Evolutionary conservation across 2,888 invertebrate species (phyloP).

Genomic region (Xestia c-nigrum): DNA sequence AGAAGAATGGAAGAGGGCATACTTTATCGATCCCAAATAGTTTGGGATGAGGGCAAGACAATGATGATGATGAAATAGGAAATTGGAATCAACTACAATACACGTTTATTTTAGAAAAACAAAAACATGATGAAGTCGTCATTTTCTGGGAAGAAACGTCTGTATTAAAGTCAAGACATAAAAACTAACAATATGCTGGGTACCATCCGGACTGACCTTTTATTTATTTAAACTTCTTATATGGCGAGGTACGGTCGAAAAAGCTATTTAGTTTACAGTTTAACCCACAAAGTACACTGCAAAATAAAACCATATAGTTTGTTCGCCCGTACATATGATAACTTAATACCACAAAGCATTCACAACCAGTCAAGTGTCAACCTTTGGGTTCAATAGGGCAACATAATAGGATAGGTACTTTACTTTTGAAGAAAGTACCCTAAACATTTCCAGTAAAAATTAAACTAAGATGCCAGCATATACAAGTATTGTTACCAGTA

Average conservation of each 20-base stretch:
- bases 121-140: not conserved
- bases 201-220: not conserved
- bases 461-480: not conserved
- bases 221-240: not conserved
- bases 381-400: not conserved
- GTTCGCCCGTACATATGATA: too few relatives aligned
- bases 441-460: not conserved
- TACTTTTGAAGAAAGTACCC: not conserved
- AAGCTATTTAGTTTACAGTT: too few relatives aligned
- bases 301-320: too few relatives aligned
- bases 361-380: not conserved
- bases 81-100: not conserved
- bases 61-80: too few relatives aligned
- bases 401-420: not conserved
- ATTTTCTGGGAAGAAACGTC: not conserved
- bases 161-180: not conserved
- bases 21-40: too few relatives aligned
- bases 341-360: not conserved
- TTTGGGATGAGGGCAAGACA: too few relatives aligned
- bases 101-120: not conserved
- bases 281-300: too few relatives aligned
- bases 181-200: not conserved
- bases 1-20: too few relatives aligned
- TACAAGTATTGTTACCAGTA: not conserved
- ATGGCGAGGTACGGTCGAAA: too few relatives aligned